Conservation (phyloP, 2,797 vertebrate genomes). For the Paedocypris micromegethes region DNA sequence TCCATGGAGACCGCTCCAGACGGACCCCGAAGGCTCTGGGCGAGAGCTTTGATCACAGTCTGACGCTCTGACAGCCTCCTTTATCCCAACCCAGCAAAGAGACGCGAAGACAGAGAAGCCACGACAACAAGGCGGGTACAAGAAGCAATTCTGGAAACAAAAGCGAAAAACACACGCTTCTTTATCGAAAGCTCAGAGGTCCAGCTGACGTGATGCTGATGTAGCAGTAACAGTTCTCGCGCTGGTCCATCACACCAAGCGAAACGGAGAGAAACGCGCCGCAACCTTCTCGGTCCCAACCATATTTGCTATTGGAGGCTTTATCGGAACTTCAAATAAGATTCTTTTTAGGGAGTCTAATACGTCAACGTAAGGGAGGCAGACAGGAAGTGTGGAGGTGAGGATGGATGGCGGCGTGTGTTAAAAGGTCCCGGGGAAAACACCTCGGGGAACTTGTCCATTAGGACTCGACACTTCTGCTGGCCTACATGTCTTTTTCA, state of each 20-base stretch:
- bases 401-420: slow-evolving; percentile 27
- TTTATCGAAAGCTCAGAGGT: too few species aligned
- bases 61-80: slow-evolving; percentile 53
- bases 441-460: neutral
- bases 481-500: too few species aligned
- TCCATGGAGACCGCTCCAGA: slow-evolving; percentile 30
- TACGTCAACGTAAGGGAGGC: slow-evolving; percentile 26
- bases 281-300: too few species aligned
- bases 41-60: slow-evolving; percentile 60
- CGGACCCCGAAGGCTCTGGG: slow-evolving; percentile 51
- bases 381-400: slow-evolving; percentile 19
- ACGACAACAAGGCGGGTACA: neutral
- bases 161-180: too few species aligned
- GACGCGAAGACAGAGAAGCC: neutral
- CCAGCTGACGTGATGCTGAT: too few species aligned
- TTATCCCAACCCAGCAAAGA: slow-evolving; percentile 2
- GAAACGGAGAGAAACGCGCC: too few species aligned
- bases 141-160: too few species aligned
- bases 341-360: slow-evolving; percentile 20
- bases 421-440: slow-evolving; percentile 22
- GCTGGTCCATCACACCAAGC: too few species aligned
- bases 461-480: neutral
- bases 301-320: too few species aligned
- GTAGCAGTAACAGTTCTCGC: too few species aligned
- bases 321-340: too few species aligned